A percentile compares a stretch with the other conserved stretches of the same genome.
phyloP scores from a whole-genome alignment of 2,888 invertebrate genomes.

The Chaetoderma sp. region DNA sequence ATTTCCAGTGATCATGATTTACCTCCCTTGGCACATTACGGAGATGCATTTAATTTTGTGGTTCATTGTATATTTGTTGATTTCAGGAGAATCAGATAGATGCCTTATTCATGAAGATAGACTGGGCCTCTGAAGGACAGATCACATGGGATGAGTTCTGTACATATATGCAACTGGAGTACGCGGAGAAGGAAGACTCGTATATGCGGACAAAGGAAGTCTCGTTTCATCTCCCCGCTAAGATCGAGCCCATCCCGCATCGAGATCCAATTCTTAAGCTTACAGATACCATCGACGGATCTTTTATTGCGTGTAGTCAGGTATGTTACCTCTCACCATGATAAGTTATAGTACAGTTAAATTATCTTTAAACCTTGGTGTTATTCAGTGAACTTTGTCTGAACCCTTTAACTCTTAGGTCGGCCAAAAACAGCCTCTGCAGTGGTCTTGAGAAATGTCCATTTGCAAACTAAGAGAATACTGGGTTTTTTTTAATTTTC shows the following conservation, averaged over 20 bases:
- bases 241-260: slow-evolving; percentile 64
- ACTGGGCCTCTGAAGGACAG: slow-evolving; percentile 67
- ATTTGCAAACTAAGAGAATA: no score
- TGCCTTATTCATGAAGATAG: slow-evolving; percentile 68
- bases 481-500: no score
- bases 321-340: slow-evolving; percentile 29
- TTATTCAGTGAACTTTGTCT: no score
- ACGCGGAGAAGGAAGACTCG: slow-evolving; percentile 68
- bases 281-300: slow-evolving; percentile 63
- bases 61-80: not conserved
- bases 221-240: slow-evolving; percentile 66
- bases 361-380: no score
- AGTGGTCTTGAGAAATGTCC: no score
- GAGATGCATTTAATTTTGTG: no score
- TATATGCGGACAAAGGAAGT: slow-evolving; percentile 65
- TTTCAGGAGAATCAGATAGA: slow-evolving; percentile 65
- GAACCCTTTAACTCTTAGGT: no score
- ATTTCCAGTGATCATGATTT: no score
- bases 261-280: slow-evolving; percentile 65
- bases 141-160: slow-evolving; percentile 70
- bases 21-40: no score
- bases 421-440: no score
- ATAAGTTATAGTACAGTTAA: not conserved
- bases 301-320: slow-evolving; percentile 67
- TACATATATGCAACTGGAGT: slow-evolving; percentile 70